These are phyloP conservation scores for Cephalopterus ornatus DNA, from an alignment of 2,113 vertebrate genomes.

Conservation along the genomic window DNA sequence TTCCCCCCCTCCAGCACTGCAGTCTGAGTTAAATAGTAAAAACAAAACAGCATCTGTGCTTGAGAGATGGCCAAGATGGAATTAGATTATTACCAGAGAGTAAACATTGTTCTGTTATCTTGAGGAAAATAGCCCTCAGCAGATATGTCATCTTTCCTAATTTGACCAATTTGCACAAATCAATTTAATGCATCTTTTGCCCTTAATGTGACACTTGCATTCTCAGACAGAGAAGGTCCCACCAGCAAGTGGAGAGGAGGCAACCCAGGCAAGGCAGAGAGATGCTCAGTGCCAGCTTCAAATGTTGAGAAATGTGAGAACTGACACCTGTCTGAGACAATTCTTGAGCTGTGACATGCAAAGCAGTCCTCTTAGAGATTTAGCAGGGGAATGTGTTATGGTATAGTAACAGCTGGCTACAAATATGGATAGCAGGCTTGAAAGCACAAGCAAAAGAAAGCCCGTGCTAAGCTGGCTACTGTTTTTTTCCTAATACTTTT, in stretches of 20 bases:
- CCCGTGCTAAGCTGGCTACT: background rate
- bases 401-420: constrained; percentile 4
- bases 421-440: background rate
- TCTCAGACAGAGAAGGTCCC: background rate
- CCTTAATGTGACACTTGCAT: background rate
- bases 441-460: background rate
- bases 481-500: background rate
- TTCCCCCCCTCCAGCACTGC: background rate
- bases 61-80: background rate
- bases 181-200: background rate
- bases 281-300: background rate
- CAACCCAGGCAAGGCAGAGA: background rate
- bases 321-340: background rate
- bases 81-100: background rate
- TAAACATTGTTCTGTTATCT: background rate
- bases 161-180: constrained; percentile 32
- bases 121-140: background rate
- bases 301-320: background rate
- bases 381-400: background rate
- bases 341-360: background rate
- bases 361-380: background rate
- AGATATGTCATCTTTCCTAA: constrained; percentile 21
- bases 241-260: background rate
- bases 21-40: background rate
- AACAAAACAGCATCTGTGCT: background rate